These are phyloP conservation scores for Drosophila chauvacae DNA, from an alignment of 1,140 invertebrate genomes.

Conservation along the genomic window DNA sequence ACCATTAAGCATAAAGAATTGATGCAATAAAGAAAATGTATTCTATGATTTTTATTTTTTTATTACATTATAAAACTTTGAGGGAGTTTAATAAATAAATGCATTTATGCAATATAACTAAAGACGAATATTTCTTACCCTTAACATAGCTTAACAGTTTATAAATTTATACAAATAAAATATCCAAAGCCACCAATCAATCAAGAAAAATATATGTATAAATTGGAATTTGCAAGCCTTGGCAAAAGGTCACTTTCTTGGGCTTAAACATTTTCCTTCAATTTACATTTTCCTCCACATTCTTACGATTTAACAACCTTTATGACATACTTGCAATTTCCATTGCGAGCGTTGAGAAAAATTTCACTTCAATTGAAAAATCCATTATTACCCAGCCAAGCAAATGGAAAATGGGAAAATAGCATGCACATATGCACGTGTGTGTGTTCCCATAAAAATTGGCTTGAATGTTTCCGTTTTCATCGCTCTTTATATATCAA, in stretches of 20 bases:
- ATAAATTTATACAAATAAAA: neutral
- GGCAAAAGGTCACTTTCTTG: neutral
- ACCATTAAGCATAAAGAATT: no score
- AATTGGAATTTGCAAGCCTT: conserved; percentile 2
- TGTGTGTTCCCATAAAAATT: conserved; percentile 26
- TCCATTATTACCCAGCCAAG: conserved; percentile 46
- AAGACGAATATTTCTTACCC: neutral
- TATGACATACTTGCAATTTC: conserved; percentile 29
- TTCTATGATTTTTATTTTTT: neutral
- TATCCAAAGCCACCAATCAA: neutral
- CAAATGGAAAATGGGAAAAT: conserved; percentile 39
- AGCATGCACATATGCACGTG: neutral
- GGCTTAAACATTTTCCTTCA: conserved; percentile 2
- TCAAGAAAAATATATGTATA: conserved; percentile 14
- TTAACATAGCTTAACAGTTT: neutral
- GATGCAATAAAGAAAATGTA: no score
- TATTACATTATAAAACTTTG: neutral
- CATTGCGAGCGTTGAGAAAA: conserved; percentile 6
- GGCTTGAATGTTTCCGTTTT: conserved; percentile 38
- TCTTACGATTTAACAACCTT: conserved; percentile 3
- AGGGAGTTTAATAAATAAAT: neutral
- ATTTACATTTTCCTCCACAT: conserved; percentile 2
- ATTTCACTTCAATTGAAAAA: conserved; percentile 39
- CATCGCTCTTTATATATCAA: conserved; percentile 28
- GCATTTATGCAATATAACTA: neutral